Conservation (phyloP, 2,888 invertebrate species). For the Sthenelais limicola region DNA sequence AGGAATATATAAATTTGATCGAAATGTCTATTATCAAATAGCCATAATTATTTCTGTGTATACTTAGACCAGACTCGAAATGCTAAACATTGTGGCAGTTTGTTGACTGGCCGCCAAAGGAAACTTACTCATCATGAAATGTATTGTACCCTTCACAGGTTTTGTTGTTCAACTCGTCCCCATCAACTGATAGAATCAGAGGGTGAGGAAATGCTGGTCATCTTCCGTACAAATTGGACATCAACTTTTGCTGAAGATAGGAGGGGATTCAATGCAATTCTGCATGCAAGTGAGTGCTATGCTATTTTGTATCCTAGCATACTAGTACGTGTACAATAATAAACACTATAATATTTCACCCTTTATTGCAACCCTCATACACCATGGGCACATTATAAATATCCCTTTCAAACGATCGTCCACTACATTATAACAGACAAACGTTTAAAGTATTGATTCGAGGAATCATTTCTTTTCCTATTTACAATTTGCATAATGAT, state of each 20-base stretch:
- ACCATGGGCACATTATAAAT: no score
- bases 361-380: no score
- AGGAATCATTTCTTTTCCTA: no score
- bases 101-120: neutral
- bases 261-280: constrained; percentile 7
- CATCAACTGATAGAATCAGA: constrained; percentile 5
- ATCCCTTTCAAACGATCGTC: no score
- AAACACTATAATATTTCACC: no score
- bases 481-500: no score
- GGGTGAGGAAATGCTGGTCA: constrained; percentile 9
- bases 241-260: neutral
- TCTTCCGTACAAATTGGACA: constrained; percentile 23
- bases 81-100: no score
- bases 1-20: neutral
- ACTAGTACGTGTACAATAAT: no score
- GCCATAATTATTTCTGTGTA: neutral
- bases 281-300: constrained; percentile 21
- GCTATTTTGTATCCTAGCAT: no score
- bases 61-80: neutral
- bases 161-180: constrained; percentile 20
- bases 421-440: no score
- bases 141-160: constrained; percentile 14
- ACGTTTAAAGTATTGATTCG: no score
- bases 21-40: neutral
- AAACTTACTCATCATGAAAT: neutral